A percentile compares a stretch with the other conserved stretches of the same genome.
phyloP scores from a whole-genome alignment of 2,888 invertebrate species.

The Platypus cylindrus region DNA sequence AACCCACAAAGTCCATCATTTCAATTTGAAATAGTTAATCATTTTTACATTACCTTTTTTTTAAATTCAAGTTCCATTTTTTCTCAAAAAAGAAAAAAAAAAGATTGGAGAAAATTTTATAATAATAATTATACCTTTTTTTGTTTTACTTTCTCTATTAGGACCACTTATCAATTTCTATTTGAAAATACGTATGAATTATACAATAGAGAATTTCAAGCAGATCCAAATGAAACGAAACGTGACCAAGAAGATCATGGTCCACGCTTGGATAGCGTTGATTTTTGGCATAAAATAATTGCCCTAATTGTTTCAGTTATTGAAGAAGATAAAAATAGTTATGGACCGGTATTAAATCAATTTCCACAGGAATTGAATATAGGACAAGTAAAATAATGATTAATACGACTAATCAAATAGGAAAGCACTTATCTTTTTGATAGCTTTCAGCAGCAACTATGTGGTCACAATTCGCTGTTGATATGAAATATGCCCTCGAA shows the following conservation, averaged over 20 bases:
- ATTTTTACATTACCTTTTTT: too few relatives aligned
- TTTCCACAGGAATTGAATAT: constrained; percentile 98
- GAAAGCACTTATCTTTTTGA: constrained; percentile 17
- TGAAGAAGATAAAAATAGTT: constrained; percentile 96
- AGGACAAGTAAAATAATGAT: constrained; percentile 57
- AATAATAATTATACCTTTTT: too few relatives aligned
- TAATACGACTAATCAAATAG: too few relatives aligned
- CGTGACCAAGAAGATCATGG: constrained; percentile 79
- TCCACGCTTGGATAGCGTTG: constrained; percentile 76
- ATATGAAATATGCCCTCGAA: constrained; percentile 95
- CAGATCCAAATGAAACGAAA: constrained; percentile 82
- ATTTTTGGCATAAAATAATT: constrained; percentile 97
- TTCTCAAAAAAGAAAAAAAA: too few relatives aligned
- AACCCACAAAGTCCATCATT: too few relatives aligned
- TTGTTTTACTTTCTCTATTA: constrained; percentile 7
- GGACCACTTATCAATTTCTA: constrained; percentile 97
- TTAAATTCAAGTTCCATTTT: too few relatives aligned
- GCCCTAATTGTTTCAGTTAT: constrained; percentile 96
- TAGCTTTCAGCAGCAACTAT: constrained; percentile 94
- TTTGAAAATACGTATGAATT: constrained; percentile 98
- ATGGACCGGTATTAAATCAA: constrained; percentile 95
- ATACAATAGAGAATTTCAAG: constrained; percentile 83
- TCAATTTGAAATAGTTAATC: too few relatives aligned
- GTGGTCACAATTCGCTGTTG: constrained; percentile 94
- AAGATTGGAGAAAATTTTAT: too few relatives aligned